phyloP scores from a whole-genome alignment of 2,113 vertebrate species.

The Clarias gariepinus region DNA sequence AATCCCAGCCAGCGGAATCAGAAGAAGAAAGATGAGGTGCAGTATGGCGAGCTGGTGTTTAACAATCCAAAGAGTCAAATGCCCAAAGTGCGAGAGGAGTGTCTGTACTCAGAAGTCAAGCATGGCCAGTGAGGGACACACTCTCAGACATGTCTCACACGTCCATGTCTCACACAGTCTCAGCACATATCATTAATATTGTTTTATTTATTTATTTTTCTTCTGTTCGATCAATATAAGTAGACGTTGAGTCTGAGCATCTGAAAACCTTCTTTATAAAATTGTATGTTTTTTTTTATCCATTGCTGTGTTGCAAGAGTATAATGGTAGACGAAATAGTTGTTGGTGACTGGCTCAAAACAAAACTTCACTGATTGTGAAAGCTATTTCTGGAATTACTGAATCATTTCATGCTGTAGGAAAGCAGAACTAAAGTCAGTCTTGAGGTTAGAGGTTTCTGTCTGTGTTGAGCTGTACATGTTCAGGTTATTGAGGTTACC shows the following conservation, averaged over 20 bases:
- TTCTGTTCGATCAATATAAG: no score
- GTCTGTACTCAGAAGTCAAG: conserved; percentile 24
- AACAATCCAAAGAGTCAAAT: no score
- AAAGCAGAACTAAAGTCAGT: no score
- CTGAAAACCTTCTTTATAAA: no score
- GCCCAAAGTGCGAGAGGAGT: not conserved
- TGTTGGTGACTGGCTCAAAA: not conserved
- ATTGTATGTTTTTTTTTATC: not conserved
- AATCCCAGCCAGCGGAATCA: not conserved
- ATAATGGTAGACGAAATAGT: not conserved
- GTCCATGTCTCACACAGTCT: no score
- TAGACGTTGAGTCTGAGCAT: no score
- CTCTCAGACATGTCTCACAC: no score
- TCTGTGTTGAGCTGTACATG: no score
- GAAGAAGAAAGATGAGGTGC: conserved; percentile 3
- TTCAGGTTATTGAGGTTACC: no score
- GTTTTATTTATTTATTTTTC: not conserved
- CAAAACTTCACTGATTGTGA: not conserved
- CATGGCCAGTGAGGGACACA: not conserved
- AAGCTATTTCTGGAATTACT: not conserved
- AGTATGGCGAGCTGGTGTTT: conserved; percentile 33
- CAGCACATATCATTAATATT: not conserved
- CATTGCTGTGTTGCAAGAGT: not conserved
- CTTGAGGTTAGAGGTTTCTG: no score
- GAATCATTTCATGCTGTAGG: not conserved